phyloP scores from a whole-genome alignment of 1,140 invertebrate species.

The Brachionus plicatilis region DNA sequence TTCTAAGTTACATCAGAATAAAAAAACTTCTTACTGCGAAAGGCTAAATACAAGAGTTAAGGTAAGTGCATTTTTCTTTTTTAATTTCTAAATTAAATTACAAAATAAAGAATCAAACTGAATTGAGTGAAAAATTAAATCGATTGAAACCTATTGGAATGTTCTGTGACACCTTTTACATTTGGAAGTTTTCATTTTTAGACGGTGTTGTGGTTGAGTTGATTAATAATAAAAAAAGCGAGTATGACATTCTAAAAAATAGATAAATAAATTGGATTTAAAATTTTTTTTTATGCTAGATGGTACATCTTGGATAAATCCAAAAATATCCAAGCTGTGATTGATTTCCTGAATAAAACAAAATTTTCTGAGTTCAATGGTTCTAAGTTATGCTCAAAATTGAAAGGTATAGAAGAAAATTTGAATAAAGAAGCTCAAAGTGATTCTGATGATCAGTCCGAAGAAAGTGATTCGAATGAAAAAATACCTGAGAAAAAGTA shows the following conservation, averaged over 20 bases:
- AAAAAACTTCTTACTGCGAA: background rate
- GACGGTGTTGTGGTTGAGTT: background rate
- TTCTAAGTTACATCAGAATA: background rate
- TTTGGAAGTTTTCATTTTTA: constrained; percentile 16
- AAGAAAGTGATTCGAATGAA: background rate
- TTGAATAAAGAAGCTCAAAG: background rate
- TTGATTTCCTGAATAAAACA: background rate
- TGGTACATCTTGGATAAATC: background rate
- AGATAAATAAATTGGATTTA: background rate
- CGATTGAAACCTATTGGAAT: background rate
- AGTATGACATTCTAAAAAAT: background rate
- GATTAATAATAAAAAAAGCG: background rate
- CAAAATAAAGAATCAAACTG: background rate
- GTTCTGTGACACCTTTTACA: background rate
- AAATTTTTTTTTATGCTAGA: background rate
- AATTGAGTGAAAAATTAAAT: background rate
- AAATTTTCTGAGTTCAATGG: background rate
- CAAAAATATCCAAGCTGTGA: background rate
- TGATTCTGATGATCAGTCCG: background rate
- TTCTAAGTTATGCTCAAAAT: background rate
- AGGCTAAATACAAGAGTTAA: background rate
- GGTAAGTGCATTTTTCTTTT: background rate
- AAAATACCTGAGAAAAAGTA: background rate
- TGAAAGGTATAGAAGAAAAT: background rate
- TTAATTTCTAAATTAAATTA: background rate